Evolutionary conservation across 2,888 invertebrate species (phyloP).

Genomic region (Caenorhabditis sp.): DNA sequence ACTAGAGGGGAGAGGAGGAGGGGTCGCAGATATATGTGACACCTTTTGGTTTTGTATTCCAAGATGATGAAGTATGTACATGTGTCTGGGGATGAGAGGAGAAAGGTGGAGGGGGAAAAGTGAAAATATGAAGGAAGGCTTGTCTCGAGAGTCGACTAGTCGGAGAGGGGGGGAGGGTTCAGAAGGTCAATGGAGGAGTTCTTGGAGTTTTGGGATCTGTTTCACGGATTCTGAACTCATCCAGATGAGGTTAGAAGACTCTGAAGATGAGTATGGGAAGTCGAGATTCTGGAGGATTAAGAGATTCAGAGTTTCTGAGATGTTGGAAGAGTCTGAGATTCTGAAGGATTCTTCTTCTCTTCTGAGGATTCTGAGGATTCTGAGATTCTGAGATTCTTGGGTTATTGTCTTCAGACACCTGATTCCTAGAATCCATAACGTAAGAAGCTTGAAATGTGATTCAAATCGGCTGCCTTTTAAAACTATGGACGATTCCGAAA

Average conservation of each 20-base stretch:
- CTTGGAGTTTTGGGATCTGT: neutral
- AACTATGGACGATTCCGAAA: too few species aligned
- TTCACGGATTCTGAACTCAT: too few species aligned
- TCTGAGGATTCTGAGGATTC: too few species aligned
- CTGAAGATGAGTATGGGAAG: too few species aligned
- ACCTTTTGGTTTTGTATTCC: conserved; percentile 21
- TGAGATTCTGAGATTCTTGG: neutral
- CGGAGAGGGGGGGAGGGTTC: neutral
- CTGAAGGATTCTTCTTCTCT: too few species aligned
- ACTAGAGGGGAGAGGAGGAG: conserved; percentile 4
- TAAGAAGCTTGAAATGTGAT: too few species aligned
- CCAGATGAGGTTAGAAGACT: too few species aligned
- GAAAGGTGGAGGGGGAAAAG: too few species aligned
- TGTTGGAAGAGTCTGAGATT: neutral
- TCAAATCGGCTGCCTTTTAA: too few species aligned
- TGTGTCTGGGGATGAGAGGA: neutral
- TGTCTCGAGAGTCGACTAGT: neutral
- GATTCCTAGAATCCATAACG: too few species aligned
- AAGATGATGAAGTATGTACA: conserved; percentile 17
- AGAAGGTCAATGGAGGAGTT: neutral
- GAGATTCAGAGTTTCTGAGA: neutral
- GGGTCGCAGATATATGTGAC: conserved; percentile 10
- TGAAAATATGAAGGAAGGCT: conserved; percentile 7
- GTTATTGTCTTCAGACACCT: too few species aligned
- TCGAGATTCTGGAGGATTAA: neutral